Evolutionary conservation across 2,113 vertebrate species (phyloP).

Genomic region (Semicossyphus pulcher): DNA sequence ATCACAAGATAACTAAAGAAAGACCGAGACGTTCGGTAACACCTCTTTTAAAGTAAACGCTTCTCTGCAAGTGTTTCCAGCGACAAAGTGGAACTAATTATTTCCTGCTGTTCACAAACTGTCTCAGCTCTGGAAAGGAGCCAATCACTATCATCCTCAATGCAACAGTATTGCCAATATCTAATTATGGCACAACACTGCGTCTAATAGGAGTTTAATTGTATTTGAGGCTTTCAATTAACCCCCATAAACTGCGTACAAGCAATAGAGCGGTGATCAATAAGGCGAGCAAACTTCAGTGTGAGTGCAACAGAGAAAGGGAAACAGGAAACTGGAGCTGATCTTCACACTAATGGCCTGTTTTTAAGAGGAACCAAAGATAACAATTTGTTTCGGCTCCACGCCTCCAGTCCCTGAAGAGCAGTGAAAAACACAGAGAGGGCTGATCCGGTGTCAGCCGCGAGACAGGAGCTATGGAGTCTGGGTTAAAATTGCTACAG

Average conservation of each 20-base stretch:
- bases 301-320: constrained; percentile 18
- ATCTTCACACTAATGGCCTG: constrained; percentile 50
- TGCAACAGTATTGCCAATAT: constrained; percentile 22
- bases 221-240: constrained; percentile 48
- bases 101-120: not conserved
- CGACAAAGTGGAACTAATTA: too few species aligned
- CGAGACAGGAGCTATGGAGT: constrained; percentile 44
- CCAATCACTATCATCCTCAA: constrained; percentile 34
- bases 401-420: constrained; percentile 41
- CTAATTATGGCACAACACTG: constrained; percentile 20
- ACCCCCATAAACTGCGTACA: constrained; percentile 27
- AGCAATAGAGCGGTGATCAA: constrained; percentile 23
- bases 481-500: constrained; percentile 41
- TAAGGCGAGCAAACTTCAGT: constrained; percentile 32
- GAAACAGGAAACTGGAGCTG: constrained; percentile 49
- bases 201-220: constrained; percentile 43
- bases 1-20: too few species aligned
- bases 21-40: too few species aligned
- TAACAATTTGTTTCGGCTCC: constrained; percentile 61
- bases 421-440: constrained; percentile 37
- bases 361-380: constrained; percentile 52
- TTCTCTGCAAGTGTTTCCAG: not conserved
- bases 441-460: constrained; percentile 53
- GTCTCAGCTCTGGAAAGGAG: constrained; percentile 17
- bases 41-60: too few species aligned